phyloP scores from a whole-genome alignment of 2,888 invertebrate species.

The Parascotia fuliginaria region DNA sequence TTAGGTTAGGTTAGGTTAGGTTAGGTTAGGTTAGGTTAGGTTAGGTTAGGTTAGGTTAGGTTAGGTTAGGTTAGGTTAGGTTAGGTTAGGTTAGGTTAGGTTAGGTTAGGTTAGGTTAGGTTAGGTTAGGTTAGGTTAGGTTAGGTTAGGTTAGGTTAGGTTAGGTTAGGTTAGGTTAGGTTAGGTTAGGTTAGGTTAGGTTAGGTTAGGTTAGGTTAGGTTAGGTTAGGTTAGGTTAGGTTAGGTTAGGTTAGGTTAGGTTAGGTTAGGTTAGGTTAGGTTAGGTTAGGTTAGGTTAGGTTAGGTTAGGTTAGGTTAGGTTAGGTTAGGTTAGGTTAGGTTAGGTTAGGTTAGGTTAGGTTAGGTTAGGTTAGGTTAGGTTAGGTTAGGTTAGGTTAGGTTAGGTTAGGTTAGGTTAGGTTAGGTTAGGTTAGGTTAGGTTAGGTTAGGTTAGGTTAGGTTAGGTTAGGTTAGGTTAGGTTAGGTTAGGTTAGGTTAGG shows the following conservation, averaged over 20 bases:
- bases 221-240: constrained; percentile 11
- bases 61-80: constrained; percentile 29
- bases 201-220: constrained; percentile 11
- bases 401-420: constrained; percentile 18
- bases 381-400: constrained; percentile 21
- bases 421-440: constrained; percentile 15
- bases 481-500: constrained; percentile 21
- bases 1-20: neutral
- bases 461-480: constrained; percentile 21
- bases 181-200: constrained; percentile 13
- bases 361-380: constrained; percentile 23
- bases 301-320: constrained; percentile 28
- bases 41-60: constrained; percentile 22
- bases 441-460: constrained; percentile 15
- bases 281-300: constrained; percentile 27
- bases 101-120: constrained; percentile 9
- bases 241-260: constrained; percentile 13
- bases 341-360: constrained; percentile 25
- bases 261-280: constrained; percentile 28
- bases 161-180: constrained; percentile 14
- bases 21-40: constrained; percentile 17
- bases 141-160: constrained; percentile 14
- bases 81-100: constrained; percentile 26
- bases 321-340: constrained; percentile 23
- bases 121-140: constrained; percentile 11